Evolutionary conservation across 2,888 invertebrate genomes (phyloP), one percentile per base, ranked within the genome.

Genomic region (Baronia brevicornis): DNA sequence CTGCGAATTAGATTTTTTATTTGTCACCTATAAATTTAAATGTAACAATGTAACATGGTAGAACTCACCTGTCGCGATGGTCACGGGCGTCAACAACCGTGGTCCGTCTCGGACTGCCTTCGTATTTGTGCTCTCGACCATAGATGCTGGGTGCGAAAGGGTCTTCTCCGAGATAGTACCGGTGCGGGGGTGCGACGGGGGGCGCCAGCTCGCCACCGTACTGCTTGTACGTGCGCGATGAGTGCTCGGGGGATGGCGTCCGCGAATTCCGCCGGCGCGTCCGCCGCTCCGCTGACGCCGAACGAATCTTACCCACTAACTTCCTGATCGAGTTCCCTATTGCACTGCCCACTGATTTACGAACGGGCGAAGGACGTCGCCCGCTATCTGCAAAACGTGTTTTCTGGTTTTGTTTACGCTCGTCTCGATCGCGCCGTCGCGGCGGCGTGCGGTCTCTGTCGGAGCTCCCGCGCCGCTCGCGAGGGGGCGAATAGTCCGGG

Each of bases 101-200:
- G 51, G 67, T 58, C 53, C 85, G 79, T 51, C 78, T 79, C 39
- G 88, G 75, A 70, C 86, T 87, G 59, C 89, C 89, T 70, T 91
- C 91, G 79, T 94, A 93, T 63, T 93, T 92, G 71, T 92, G 92
- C 73, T 94, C 94, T 55, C 92, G 88, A 41, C 94, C 93, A 70
- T 92, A 94, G 62, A 93, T 91, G 72, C 91, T 92, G 43, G 91
- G 91, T 35, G 90, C 91, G 69, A 93, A 94, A 13, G 94, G 94
- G 84, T 94, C 94, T 77, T 94, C 94, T 19, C 94, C 94, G 47
- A 94, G 86, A 70, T 94, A 94, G 77, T 94, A 94, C 46, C 91
- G 88, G 61, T 92, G 92, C 42, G 91, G 87, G 5, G 91, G 90
- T 40, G 74, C 72, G 50, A 61, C 60, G 56, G 71, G 75, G 60